Evolutionary conservation across 2,113 vertebrate species (phyloP), one percentile per base, ranked within the genome.

Genomic region (Odontophorus gujanensis): DNA sequence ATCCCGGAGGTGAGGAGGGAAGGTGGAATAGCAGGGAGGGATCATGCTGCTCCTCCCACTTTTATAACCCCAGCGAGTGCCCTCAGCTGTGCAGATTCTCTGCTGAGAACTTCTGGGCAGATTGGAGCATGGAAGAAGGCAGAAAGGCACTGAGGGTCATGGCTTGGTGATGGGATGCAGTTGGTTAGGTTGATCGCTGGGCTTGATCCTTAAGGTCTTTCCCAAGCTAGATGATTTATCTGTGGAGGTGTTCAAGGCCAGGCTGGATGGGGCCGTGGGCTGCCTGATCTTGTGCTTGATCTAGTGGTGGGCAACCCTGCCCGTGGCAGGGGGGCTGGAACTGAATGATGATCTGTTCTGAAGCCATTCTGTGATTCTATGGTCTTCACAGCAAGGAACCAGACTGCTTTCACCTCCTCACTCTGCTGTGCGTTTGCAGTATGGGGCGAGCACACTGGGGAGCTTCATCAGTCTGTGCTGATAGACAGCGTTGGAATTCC

Each of bases 401-500:
- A 25, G 26, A 36, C 48, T 75, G 28, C 57, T 68, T 48, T 18
- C 18, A 13, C 5, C 51, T 62, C 57, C 67, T 34, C 40, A 4
- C 26, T 34, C 59, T 36, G 28, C 58, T 47, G 2, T 0, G 18
- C 36, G 24, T 45, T 62, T 77, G 38, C 48, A 63, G 26, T 30
- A 30, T 28, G 51, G 26, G 51, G 26, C 8, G 51, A 66, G 28
- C 0, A 2, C 2, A 0, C 5, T 20, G 30, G 15, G 84, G 45
- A 53, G 38, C 50, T 94, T 62, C 24, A 82, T 58, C 36, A 12
- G 1, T 50, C 25, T 55, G 61, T 67, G 66, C 55, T 50, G 5
- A 16, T 17, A 77, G 59, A 40, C 0, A 3, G 59, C 2, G 16
- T 5, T 5, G 40, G 76, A 61, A 48, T 30, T 78, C 47, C 85